Base-by-base conservation (phyloP, 2,888 invertebrate species). In the Brachypterus glaber region DNA sequence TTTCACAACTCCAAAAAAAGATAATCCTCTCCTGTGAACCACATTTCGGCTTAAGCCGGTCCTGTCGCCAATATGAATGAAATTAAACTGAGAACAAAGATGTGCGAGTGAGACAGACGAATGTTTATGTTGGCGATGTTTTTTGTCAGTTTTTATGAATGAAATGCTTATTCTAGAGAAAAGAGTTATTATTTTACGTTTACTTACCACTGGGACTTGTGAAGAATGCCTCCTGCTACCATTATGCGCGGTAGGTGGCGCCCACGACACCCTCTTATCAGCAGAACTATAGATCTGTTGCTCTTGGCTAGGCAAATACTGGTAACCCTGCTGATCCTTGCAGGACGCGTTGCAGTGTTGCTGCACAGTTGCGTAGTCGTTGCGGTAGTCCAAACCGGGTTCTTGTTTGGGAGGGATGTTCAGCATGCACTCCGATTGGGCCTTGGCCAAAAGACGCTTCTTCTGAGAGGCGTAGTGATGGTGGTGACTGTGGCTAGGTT, bases 371-470 rank as follows among this genome's bases (percentile, higher is more conserved):
- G 21, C 13, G 48, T 45, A 58, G 33, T 52, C 53, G 33, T 66
- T 64, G 41, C 67, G 64, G 49, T 68, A 66, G 45, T 69, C 46
- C 8, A 47, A 48, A 35, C 51, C 68, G 50, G 75, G 66, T 62
- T 79, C 74, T 50, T 78, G 76, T 53, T 78, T 79, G 1, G 79
- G 73, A 25, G 71, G 69, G 18, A 74, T 67, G 41, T 72, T 69
- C 57, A 76, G 65, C 63, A 73, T 73, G 54, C 79, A 79, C 53
- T 83, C 82, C 12, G 77, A 80, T 58, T 89, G 88, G 37, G 87
- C 88, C 67, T 91, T 87, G 36, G 89, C 89, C 45, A 91, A 66
- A 36, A 91, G 70, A 17, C 90, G 76, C 63, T 91, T 91, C 75
- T 91, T 91, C 67, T 91, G 89, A 35, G 86, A 85, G 61, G 85